Percentiles rank a stretch among this genome's conserved stretches.
These are phyloP conservation scores for Gambusia yucatana DNA, from an alignment of 2,797 vertebrate species.

Conservation along the genomic window DNA sequence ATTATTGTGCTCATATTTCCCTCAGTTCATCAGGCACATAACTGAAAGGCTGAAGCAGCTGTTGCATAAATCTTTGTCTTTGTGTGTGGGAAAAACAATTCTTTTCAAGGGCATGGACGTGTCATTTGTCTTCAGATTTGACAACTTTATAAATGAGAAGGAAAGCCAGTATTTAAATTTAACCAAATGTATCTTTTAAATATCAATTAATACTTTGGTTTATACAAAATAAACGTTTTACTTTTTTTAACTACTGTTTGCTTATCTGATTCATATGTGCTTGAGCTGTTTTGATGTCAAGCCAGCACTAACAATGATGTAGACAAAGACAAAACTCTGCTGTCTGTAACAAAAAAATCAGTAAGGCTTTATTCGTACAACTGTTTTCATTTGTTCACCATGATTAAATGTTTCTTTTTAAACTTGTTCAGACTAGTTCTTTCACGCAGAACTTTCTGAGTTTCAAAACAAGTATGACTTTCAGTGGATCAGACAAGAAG, in stretches of 20 bases:
- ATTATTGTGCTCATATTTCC: slow-evolving; percentile 66
- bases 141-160: not conserved
- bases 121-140: slow-evolving; percentile 12
- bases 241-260: not conserved
- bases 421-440: no score
- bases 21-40: slow-evolving; percentile 59
- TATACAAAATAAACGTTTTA: not conserved
- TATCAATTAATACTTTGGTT: not conserved
- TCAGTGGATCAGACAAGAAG: not conserved
- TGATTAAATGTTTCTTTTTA: not conserved
- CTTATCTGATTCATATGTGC: not conserved
- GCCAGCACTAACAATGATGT: not conserved
- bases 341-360: not conserved
- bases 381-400: not conserved
- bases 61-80: slow-evolving; percentile 23
- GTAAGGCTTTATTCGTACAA: not conserved
- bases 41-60: slow-evolving; percentile 39
- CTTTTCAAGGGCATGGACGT: not conserved
- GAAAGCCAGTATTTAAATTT: not conserved
- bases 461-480: not conserved
- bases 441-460: not conserved
- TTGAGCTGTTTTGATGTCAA: not conserved
- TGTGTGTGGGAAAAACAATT: slow-evolving; percentile 6
- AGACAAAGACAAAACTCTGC: not conserved
- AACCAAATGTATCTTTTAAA: not conserved